Percentiles rank a stretch among this genome's conserved stretches.
Conservation (phyloP, 2,113 vertebrate genomes). For the Semnornis frantzii region DNA sequence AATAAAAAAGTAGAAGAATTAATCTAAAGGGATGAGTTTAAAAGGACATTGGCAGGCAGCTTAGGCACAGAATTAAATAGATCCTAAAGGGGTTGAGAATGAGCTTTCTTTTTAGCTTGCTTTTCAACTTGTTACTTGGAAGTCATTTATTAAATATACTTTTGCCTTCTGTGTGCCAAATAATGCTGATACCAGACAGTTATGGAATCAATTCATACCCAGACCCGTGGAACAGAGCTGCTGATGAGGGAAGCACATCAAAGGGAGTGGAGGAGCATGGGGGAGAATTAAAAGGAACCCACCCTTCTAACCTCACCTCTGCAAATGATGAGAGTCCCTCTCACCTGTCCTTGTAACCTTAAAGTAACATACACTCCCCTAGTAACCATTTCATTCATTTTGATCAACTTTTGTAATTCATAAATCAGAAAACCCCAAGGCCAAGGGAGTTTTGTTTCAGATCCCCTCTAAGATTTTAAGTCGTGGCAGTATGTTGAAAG, state of each 20-base stretch:
- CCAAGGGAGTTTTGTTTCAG: not conserved
- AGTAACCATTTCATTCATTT: not conserved
- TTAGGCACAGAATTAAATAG: not conserved
- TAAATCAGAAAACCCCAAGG: not conserved
- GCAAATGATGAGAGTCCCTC: not conserved
- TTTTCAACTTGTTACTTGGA: not conserved
- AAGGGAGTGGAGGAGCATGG: no score
- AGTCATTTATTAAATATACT: not conserved
- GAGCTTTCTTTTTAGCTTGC: not conserved
- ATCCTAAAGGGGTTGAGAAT: not conserved
- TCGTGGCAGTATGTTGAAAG: not conserved
- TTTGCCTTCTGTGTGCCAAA: not conserved
- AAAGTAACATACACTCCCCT: not conserved
- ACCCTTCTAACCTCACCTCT: not conserved
- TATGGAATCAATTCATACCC: not conserved
- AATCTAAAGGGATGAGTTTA: slow-evolving; percentile 34
- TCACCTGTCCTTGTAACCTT: not conserved
- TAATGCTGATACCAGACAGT: not conserved
- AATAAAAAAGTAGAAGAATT: slow-evolving; percentile 7
- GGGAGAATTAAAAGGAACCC: no score
- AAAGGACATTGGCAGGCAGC: slow-evolving; percentile 8
- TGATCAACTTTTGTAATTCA: not conserved
- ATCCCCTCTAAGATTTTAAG: not conserved
- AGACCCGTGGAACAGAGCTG: not conserved
- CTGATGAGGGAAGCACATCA: no score